These are phyloP conservation scores for Lithophane ornitopus DNA, from an alignment of 2,888 invertebrate species.

Conservation along the genomic window DNA sequence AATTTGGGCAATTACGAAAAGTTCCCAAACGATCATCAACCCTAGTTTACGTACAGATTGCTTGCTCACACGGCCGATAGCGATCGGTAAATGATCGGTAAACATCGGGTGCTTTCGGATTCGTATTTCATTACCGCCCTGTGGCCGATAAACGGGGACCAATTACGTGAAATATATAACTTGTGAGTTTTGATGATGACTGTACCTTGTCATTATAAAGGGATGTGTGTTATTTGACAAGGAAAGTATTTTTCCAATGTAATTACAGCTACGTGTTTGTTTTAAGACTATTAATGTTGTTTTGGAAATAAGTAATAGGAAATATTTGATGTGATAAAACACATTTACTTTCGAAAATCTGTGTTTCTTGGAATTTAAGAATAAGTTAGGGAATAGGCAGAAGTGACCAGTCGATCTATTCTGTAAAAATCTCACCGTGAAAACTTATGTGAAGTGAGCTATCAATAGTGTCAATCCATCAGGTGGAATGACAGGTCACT, in stretches of 20 bases:
- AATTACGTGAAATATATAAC: constrained; percentile 67
- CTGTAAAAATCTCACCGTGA: no score
- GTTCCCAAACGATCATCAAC: constrained; percentile 49
- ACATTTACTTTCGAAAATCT: not conserved
- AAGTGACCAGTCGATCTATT: no score
- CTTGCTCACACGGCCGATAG: constrained; percentile 60
- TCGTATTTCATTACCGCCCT: constrained; percentile 71
- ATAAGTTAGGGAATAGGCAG: no score
- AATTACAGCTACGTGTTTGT: constrained; percentile 46
- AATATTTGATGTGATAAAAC: constrained; percentile 1
- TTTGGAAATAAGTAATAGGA: constrained; percentile 15
- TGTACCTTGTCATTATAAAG: constrained; percentile 54
- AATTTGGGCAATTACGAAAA: constrained; percentile 44
- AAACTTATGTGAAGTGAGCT: no score
- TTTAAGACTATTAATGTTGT: constrained; percentile 43
- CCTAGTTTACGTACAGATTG: constrained; percentile 54
- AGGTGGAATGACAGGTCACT: no score
- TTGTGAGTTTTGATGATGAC: constrained; percentile 61
- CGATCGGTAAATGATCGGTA: constrained; percentile 75
- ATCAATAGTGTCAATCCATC: no score
- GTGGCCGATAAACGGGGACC: constrained; percentile 56
- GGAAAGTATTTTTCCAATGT: constrained; percentile 49
- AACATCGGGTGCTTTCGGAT: constrained; percentile 66
- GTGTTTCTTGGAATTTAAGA: not conserved
- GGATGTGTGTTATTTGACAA: constrained; percentile 45